Evolutionary conservation across 2,888 invertebrate genomes (phyloP).

Genomic region (Drosophila anomelani): DNA sequence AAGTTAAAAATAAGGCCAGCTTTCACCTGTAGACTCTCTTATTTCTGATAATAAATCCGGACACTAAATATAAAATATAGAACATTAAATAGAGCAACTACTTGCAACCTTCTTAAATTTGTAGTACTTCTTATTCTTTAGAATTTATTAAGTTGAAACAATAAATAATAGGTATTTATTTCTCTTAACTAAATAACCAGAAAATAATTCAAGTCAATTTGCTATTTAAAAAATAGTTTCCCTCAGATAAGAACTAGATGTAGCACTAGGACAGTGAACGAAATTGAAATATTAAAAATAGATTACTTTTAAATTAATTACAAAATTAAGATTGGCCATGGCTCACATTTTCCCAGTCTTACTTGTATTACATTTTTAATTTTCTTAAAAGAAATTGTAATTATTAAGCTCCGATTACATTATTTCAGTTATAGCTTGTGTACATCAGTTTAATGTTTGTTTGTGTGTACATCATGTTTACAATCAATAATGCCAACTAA

Average conservation of each 20-base stretch:
- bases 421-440: not conserved
- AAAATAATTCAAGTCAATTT: not conserved
- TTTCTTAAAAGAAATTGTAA: not conserved
- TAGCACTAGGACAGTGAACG: too few species aligned
- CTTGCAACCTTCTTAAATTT: too few species aligned
- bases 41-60: too few species aligned
- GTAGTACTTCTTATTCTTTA: too few species aligned
- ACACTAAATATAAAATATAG: too few species aligned
- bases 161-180: not conserved
- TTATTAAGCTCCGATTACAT: not conserved
- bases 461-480: not conserved
- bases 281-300: not conserved
- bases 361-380: not conserved
- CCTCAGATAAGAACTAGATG: not conserved
- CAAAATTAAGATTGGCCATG: not conserved
- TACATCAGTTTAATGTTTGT: not conserved
- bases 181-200: not conserved
- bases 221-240: not conserved
- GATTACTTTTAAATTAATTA: not conserved
- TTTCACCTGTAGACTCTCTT: too few species aligned
- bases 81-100: too few species aligned
- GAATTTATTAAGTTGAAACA: not conserved
- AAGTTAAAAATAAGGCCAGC: too few species aligned
- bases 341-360: not conserved
- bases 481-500: slow-evolving; percentile 4